Conservation (phyloP, 2,888 invertebrate genomes). For the Leptothorax acervorum region DNA sequence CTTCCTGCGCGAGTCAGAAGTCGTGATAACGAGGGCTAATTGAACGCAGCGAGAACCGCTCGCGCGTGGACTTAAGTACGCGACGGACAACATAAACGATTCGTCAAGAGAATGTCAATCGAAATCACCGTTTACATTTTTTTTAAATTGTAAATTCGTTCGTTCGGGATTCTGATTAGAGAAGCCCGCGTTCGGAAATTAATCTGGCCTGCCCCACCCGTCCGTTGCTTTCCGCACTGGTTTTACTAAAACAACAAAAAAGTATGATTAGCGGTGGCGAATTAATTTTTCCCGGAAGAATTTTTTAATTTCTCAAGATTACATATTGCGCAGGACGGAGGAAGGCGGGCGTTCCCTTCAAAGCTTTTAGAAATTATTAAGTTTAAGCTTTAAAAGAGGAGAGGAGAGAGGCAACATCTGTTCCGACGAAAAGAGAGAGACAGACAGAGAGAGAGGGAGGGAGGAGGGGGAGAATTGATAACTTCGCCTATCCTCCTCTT, state of each 20-base stretch:
- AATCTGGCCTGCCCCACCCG: not conserved
- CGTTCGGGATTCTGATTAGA: not conserved
- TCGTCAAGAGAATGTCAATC: not conserved
- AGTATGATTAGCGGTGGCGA: not conserved
- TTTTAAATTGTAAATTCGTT: not conserved
- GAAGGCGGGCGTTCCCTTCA: not conserved
- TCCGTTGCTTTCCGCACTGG: not conserved
- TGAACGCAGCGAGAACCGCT: conserved; percentile 67
- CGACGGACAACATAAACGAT: conserved; percentile 21
- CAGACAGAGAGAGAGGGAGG: not conserved
- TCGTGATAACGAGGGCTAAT: conserved; percentile 74
- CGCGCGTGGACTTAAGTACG: conserved; percentile 11
- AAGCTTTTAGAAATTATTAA: conserved; percentile 19
- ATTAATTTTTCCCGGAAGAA: conserved; percentile 11
- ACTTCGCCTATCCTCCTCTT: not conserved
- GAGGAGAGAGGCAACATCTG: not conserved
- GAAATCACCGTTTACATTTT: not conserved
- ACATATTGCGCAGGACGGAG: not conserved
- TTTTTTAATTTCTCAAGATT: conserved; percentile 36
- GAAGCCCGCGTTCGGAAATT: not conserved
- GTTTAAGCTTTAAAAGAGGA: not conserved
- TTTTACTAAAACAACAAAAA: not conserved
- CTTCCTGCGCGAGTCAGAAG: conserved; percentile 70
- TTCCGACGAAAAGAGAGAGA: not conserved
- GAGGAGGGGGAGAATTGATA: not conserved